Evolutionary conservation across 2,113 vertebrate species (phyloP).

Genomic region (Embiotoca jacksoni): DNA sequence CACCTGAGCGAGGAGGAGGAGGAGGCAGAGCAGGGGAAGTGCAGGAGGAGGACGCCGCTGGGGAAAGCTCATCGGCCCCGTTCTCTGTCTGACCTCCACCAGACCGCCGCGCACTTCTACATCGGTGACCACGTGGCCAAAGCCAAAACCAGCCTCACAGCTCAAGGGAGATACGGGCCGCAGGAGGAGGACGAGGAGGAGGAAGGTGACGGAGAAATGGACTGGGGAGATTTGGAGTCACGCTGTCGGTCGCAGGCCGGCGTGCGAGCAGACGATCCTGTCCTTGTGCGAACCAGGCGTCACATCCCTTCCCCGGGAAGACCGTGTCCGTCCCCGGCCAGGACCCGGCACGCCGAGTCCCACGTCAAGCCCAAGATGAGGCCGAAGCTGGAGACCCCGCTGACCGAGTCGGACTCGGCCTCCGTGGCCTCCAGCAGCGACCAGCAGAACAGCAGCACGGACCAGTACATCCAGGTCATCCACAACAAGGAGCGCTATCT

Average conservation of each 20-base stretch:
- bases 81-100: constrained; percentile 87
- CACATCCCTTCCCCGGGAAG: constrained; percentile 59
- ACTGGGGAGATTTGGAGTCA: constrained; percentile 67
- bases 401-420: constrained; percentile 91
- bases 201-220: constrained; percentile 71
- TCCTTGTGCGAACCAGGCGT: constrained; percentile 49
- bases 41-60: constrained; percentile 61
- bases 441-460: constrained; percentile 90
- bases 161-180: constrained; percentile 64
- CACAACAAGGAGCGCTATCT: constrained; percentile 87
- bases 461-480: constrained; percentile 91
- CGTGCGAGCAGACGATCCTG: constrained; percentile 70
- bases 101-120: constrained; percentile 85
- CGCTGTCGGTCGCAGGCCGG: constrained; percentile 74
- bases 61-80: constrained; percentile 76
- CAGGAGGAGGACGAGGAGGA: constrained; percentile 78
- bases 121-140: constrained; percentile 80
- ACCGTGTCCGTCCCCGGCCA: constrained; percentile 40
- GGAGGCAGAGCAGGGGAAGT: constrained; percentile 77
- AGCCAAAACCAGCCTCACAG: constrained; percentile 66
- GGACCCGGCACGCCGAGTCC: constrained; percentile 70
- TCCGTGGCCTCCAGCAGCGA: constrained; percentile 93
- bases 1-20: constrained; percentile 87
- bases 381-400: constrained; percentile 81
- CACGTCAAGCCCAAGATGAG: constrained; percentile 83